phyloP scores from a whole-genome alignment of 2,113 vertebrate species.

The Empidonax alnorum region DNA sequence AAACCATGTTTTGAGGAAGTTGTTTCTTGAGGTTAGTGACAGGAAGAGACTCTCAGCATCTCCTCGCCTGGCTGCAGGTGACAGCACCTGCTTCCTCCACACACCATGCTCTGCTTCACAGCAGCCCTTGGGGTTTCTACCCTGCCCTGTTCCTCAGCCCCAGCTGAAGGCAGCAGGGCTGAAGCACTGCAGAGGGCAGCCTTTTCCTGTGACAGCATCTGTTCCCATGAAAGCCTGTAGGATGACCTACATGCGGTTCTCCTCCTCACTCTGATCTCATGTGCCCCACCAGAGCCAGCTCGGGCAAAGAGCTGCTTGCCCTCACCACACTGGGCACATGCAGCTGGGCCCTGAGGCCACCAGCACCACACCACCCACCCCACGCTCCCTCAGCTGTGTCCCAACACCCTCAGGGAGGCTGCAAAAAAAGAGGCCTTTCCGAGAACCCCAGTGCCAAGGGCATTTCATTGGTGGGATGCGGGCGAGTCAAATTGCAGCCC shows the following conservation, averaged over 20 bases:
- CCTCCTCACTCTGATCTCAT: not conserved
- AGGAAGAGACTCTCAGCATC: not conserved
- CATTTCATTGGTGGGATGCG: not conserved
- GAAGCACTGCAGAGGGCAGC: not conserved
- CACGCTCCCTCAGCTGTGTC: not conserved
- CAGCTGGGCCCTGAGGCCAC: not conserved
- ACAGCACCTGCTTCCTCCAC: not conserved
- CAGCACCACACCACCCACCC: not conserved
- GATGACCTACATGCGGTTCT: not conserved
- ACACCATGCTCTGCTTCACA: not conserved
- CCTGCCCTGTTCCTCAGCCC: not conserved
- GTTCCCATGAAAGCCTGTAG: not conserved
- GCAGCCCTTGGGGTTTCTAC: rapidly evolving
- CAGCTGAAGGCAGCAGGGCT: not conserved
- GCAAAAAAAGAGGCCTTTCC: not conserved
- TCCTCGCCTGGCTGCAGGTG: not conserved
- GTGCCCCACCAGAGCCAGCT: not conserved
- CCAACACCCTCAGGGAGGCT: not conserved
- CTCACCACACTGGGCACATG: not conserved
- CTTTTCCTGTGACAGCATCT: not conserved
- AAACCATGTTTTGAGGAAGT: constrained; percentile 67
- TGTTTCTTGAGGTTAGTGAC: constrained; percentile 16
- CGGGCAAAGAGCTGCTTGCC: not conserved
- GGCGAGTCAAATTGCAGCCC: not conserved
- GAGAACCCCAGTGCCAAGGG: not conserved